Percentiles rank a stretch among this genome's conserved stretches.
phyloP scores from a whole-genome alignment of 1,140 invertebrate genomes.

The Sinella curviseta region DNA sequence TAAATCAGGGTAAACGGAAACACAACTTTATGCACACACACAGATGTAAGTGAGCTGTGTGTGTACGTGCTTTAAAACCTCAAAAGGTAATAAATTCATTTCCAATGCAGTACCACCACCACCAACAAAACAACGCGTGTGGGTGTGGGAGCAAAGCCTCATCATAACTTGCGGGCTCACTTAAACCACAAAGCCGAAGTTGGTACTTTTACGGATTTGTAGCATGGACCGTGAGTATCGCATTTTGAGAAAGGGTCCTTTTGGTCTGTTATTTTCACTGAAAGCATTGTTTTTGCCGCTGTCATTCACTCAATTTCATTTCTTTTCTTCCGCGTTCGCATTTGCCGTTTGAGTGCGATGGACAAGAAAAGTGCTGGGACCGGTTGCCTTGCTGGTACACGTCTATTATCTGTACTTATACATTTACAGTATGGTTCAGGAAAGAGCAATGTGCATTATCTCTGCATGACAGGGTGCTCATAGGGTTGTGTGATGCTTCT shows the following conservation, averaged over 20 bases:
- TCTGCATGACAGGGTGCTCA: slow-evolving; percentile 5
- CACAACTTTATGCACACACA: not conserved
- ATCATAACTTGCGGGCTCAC: not conserved
- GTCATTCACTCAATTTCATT: not conserved
- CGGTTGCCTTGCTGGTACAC: not conserved
- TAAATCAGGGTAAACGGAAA: not conserved
- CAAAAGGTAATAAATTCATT: not conserved
- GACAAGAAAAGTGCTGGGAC: not conserved
- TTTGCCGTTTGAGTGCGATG: not conserved
- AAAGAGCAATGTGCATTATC: slow-evolving; percentile 13
- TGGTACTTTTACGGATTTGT: no score
- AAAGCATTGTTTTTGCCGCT: not conserved
- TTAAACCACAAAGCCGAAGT: not conserved
- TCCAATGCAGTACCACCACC: not conserved
- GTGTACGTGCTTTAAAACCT: not conserved
- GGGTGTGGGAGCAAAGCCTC: not conserved
- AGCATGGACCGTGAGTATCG: no score
- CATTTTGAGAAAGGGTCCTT: no score
- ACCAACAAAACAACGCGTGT: not conserved
- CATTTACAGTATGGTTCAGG: not conserved
- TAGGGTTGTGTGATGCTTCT: not conserved
- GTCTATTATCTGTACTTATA: not conserved
- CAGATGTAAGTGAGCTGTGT: not conserved
- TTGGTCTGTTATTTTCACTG: no score
- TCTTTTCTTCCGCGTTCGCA: not conserved